These are phyloP conservation scores for Bufotes viridis DNA, from an alignment of 2,797 vertebrate species.

Conservation along the genomic window DNA sequence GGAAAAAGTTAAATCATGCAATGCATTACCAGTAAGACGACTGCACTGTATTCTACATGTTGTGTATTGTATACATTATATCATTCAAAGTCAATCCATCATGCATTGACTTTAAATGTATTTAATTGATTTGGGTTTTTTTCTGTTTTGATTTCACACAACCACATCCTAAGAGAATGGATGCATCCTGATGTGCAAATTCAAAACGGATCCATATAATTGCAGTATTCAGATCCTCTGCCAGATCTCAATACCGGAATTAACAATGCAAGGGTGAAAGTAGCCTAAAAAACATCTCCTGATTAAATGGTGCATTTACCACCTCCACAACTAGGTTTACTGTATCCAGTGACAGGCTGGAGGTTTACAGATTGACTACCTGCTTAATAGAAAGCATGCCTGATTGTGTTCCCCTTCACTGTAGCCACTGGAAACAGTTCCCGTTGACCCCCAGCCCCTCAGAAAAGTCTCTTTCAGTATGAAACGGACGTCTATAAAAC, in stretches of 20 bases:
- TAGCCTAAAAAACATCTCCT: neutral
- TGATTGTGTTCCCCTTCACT: neutral
- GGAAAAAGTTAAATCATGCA: neutral
- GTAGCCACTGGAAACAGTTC: neutral
- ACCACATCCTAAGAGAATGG: no score
- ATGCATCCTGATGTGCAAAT: no score
- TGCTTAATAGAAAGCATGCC: neutral
- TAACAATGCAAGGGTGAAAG: no score
- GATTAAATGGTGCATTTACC: neutral
- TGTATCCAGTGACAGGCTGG: neutral
- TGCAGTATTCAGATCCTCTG: no score
- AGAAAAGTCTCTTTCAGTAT: neutral
- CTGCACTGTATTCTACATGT: neutral
- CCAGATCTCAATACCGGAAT: no score
- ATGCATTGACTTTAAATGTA: no score
- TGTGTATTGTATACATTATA: neutral
- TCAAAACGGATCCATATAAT: no score
- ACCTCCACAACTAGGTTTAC: neutral
- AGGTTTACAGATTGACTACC: neutral
- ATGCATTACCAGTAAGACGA: neutral
- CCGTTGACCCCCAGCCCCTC: neutral
- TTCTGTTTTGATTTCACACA: no score
- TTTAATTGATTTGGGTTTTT: no score
- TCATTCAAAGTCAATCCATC: no score
- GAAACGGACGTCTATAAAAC: neutral